phyloP scores from a whole-genome alignment of 2,888 invertebrate species.

The Ischnus inquisitorius region DNA sequence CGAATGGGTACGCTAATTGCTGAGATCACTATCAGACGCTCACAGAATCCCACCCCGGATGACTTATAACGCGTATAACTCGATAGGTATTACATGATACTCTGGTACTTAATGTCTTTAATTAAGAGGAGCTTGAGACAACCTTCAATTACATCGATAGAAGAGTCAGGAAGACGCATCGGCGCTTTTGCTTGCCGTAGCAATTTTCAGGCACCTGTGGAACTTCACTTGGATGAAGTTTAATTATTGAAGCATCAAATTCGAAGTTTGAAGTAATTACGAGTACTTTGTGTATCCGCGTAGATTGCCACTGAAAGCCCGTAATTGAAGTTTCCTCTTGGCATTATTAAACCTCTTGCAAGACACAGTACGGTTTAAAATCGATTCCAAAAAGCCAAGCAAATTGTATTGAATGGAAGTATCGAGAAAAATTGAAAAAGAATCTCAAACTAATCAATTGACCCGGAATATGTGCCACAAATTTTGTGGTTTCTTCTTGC shows the following conservation, averaged over 20 bases:
- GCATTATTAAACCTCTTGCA: too few species aligned
- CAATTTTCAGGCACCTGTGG: neutral
- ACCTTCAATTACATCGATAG: neutral
- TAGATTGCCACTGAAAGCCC: neutral
- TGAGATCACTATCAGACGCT: constrained; percentile 37
- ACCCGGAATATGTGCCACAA: neutral
- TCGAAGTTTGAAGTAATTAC: neutral
- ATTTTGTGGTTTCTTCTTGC: neutral
- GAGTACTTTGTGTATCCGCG: neutral
- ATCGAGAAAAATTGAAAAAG: neutral
- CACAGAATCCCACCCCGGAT: neutral
- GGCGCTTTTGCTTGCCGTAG: neutral
- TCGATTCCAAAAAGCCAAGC: neutral
- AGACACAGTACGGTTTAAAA: too few species aligned
- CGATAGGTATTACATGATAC: neutral
- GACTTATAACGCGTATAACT: constrained; percentile 1
- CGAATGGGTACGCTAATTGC: constrained; percentile 31
- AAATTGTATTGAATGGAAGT: neutral
- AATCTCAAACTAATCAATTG: too few species aligned
- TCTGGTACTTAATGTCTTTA: neutral
- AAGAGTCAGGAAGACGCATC: neutral
- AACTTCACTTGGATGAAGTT: neutral
- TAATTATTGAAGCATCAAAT: neutral
- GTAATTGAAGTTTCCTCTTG: too few species aligned
- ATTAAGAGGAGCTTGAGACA: neutral